A percentile compares a stretch with the other conserved stretches of the same genome.
Evolutionary conservation across 2,888 invertebrate species (phyloP).

Genomic region (Mechanitis mazaeus): DNA sequence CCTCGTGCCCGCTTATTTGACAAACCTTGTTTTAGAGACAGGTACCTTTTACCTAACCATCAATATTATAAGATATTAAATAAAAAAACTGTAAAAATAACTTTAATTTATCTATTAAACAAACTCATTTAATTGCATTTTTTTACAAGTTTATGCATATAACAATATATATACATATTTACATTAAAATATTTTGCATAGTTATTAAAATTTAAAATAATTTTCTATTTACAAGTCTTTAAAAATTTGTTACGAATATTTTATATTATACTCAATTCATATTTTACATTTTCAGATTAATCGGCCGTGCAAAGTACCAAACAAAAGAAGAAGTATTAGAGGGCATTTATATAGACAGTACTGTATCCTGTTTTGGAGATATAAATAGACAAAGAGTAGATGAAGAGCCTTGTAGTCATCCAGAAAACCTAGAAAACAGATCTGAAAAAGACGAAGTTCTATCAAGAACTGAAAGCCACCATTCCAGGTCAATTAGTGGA

Average conservation of each 20-base stretch:
- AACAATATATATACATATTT: no score
- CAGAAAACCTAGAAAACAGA: constrained; percentile 46
- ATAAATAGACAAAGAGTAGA: constrained; percentile 61
- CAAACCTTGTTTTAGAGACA: constrained; percentile 83
- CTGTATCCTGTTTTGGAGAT: constrained; percentile 71
- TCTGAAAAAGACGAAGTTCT: constrained; percentile 57
- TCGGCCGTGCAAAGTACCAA: constrained; percentile 69
- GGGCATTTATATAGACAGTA: constrained; percentile 71
- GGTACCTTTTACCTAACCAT: constrained; percentile 55
- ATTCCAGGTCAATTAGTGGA: constrained; percentile 62
- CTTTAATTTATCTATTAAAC: no score
- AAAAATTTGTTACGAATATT: no score
- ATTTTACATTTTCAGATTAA: constrained; percentile 49
- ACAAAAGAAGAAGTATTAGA: constrained; percentile 72
- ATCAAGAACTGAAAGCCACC: constrained; percentile 57
- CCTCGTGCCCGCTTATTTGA: constrained; percentile 88
- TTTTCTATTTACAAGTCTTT: neutral
- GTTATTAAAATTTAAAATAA: no score
- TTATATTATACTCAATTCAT: no score
- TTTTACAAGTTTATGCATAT: neutral
- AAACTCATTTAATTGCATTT: neutral
- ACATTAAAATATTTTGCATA: no score
- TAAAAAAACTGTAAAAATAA: neutral
- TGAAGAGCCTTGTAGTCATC: constrained; percentile 40
- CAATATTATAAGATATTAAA: neutral